phyloP scores from a whole-genome alignment of 2,888 invertebrate species.

The Aphodius sticticus region DNA sequence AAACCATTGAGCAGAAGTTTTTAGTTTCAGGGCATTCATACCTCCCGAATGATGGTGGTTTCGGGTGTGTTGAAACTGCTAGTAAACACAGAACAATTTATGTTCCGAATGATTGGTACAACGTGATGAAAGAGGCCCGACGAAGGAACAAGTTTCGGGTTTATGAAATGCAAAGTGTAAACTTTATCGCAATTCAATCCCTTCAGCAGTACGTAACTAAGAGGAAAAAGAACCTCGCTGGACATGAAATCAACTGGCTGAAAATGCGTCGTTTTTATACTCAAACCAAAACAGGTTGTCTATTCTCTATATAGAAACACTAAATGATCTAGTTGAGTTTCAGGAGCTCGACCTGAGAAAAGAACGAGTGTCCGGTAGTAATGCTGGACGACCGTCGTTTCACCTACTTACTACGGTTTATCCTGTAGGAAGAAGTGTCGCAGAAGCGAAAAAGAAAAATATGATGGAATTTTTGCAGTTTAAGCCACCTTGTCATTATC shows the following conservation, averaged over 20 bases:
- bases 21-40: slow-evolving; percentile 17
- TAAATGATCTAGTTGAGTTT: slow-evolving; percentile 8
- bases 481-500: neutral
- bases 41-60: slow-evolving; percentile 23
- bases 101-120: slow-evolving; percentile 20
- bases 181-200: slow-evolving; percentile 7
- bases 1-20: slow-evolving; percentile 18
- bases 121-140: slow-evolving; percentile 11
- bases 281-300: slow-evolving; percentile 1
- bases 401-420: neutral
- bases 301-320: slow-evolving; percentile 9
- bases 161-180: slow-evolving; percentile 14
- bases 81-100: slow-evolving; percentile 13
- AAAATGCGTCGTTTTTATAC: slow-evolving; percentile 15
- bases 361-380: neutral
- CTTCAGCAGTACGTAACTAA: neutral
- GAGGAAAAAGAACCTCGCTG: slow-evolving; percentile 11
- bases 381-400: slow-evolving; percentile 10
- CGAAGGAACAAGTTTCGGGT: slow-evolving; percentile 11
- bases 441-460: slow-evolving; percentile 9
- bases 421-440: slow-evolving; percentile 10
- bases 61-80: slow-evolving; percentile 14
- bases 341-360: neutral
- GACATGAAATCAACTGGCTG: slow-evolving; percentile 21
- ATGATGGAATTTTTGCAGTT: slow-evolving; percentile 16